Conservation (phyloP, 2,888 invertebrate species). For the Phymatocera aterrima region DNA sequence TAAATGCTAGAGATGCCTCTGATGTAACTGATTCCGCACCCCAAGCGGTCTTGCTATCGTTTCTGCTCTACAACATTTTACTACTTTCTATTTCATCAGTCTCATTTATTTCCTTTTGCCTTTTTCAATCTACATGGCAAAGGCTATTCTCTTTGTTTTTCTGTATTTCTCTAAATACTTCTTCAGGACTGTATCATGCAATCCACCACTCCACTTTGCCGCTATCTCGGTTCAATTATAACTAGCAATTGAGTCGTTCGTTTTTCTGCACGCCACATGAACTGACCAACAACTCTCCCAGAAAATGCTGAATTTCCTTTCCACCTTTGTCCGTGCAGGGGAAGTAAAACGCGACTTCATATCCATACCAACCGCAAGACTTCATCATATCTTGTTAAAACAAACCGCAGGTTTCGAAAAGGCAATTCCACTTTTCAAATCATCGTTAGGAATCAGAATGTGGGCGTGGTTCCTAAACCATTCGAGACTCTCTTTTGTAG, state of each 20-base stretch:
- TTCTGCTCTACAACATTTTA: background rate
- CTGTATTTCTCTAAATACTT: too few species aligned
- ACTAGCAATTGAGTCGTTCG: background rate
- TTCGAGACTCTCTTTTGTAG: background rate
- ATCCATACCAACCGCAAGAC: background rate
- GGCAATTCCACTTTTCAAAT: background rate
- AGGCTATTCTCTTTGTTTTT: background rate
- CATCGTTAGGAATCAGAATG: background rate
- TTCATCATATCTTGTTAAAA: background rate
- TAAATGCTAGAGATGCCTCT: background rate
- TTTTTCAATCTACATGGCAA: background rate
- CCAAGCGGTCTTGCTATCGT: background rate
- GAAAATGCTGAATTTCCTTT: background rate
- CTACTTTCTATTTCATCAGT: background rate
- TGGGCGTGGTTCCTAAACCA: background rate
- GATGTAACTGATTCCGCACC: slow-evolving; percentile 1
- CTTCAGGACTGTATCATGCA: background rate
- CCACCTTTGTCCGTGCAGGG: background rate
- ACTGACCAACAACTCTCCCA: background rate
- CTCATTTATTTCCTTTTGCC: background rate
- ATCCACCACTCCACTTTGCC: background rate
- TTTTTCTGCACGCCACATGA: background rate
- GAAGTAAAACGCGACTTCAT: background rate
- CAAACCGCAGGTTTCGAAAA: background rate
- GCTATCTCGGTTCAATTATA: background rate